Evolutionary conservation across 2,888 invertebrate species (phyloP).

Genomic region (Ormyrus thymus): DNA sequence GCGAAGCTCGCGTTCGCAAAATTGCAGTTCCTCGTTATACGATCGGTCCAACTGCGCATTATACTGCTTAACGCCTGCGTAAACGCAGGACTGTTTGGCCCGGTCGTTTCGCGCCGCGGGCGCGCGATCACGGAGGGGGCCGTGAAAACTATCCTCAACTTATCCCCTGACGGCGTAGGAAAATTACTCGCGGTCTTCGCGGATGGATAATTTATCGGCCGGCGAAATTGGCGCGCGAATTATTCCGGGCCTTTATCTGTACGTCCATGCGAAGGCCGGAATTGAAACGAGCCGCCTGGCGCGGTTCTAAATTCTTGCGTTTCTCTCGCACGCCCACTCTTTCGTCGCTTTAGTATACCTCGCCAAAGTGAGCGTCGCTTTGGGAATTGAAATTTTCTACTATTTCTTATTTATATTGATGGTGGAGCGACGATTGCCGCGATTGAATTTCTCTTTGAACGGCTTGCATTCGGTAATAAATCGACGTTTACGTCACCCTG

Average conservation of each 20-base stretch:
- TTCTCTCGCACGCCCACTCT: too few relatives aligned
- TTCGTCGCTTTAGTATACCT: too few relatives aligned
- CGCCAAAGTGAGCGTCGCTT: too few relatives aligned
- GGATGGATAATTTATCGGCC: conserved; percentile 32
- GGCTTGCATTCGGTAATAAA: not conserved
- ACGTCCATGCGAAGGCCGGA: not conserved
- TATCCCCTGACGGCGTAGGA: not conserved
- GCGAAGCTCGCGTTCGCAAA: conserved; percentile 60
- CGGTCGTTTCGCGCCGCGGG: conserved; percentile 51
- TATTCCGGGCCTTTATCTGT: conserved; percentile 25
- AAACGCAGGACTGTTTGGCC: conserved; percentile 58
- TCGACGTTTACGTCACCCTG: conserved; percentile 6
- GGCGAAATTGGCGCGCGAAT: conserved; percentile 23
- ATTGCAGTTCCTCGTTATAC: conserved; percentile 58
- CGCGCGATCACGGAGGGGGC: not conserved
- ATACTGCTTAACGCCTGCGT: conserved; percentile 61
- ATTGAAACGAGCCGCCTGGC: too few relatives aligned
- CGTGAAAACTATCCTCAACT: conserved; percentile 45
- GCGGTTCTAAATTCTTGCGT: too few relatives aligned
- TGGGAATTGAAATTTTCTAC: too few relatives aligned
- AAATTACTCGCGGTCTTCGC: conserved; percentile 30
- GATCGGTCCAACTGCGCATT: conserved; percentile 63
- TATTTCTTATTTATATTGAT: too few relatives aligned
- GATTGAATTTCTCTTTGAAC: too few relatives aligned
- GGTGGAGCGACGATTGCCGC: too few relatives aligned